Evolutionary conservation across 2,113 vertebrate species (phyloP).

Genomic region (Haemorhous mexicanus): DNA sequence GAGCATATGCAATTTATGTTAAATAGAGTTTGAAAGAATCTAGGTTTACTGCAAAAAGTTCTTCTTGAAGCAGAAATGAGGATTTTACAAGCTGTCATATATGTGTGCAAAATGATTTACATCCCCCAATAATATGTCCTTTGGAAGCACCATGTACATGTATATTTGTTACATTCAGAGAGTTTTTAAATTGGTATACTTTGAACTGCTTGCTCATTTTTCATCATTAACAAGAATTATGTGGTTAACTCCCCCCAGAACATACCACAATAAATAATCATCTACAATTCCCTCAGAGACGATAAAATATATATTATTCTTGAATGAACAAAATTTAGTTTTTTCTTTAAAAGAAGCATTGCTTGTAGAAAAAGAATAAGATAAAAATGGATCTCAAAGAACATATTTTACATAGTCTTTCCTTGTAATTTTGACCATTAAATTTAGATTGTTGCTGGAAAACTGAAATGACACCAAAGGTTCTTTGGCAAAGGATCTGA

Average conservation of each 20-base stretch:
- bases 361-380: not conserved
- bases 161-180: not conserved
- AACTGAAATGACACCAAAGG: slow-evolving; percentile 27
- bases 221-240: not conserved
- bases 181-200: not conserved
- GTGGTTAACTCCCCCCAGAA: not conserved
- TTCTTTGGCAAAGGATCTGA: slow-evolving; percentile 43
- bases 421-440: slow-evolving; percentile 12
- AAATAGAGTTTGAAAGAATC: not conserved
- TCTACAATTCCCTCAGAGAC: not conserved
- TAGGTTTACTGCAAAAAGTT: not conserved
- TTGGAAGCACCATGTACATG: not conserved
- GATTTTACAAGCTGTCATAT: not conserved
- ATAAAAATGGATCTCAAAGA: not conserved
- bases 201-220: not conserved
- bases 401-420: not conserved
- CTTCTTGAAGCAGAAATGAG: not conserved
- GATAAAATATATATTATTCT: not conserved
- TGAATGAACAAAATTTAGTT: not conserved
- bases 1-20: not conserved
- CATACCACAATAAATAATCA: not conserved
- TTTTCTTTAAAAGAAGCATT: not conserved
- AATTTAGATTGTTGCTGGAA: slow-evolving; percentile 26
- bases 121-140: not conserved
- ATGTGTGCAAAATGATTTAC: not conserved